Conservation (phyloP, 2,888 invertebrate genomes). For the Atrina japonica region DNA sequence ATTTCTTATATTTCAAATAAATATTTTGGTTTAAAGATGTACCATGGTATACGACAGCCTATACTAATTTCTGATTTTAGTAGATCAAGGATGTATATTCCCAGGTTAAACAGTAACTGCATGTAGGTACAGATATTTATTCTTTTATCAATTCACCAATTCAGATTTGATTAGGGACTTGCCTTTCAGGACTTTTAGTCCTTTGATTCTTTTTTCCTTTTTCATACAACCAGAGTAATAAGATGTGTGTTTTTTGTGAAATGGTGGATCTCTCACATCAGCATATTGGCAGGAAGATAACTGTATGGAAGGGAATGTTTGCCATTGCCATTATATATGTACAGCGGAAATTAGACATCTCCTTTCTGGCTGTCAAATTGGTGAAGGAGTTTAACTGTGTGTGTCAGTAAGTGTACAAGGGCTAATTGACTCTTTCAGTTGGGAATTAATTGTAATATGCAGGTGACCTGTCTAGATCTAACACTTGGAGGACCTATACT, state of each 20-base stretch:
- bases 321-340: constrained; percentile 63
- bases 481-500: no score
- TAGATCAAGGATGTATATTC: no score
- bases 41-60: no score
- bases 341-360: constrained; percentile 58
- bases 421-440: neutral
- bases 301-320: constrained; percentile 69
- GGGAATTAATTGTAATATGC: neutral
- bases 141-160: no score
- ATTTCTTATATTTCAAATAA: no score
- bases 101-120: no score
- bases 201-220: no score
- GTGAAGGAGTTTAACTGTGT: constrained; percentile 54
- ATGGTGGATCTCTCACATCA: constrained; percentile 58
- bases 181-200: no score
- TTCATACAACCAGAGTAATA: constrained; percentile 69
- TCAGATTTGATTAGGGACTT: no score
- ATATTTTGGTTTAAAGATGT: no score
- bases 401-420: constrained; percentile 65
- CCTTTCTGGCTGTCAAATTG: constrained; percentile 64
- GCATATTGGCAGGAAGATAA: constrained; percentile 47
- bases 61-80: no score
- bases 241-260: constrained; percentile 70
- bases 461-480: neutral
- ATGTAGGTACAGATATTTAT: no score